A percentile compares a stretch with the other conserved stretches of the same genome.
Conservation (phyloP, 2,113 vertebrate species). For the Thinocorus orbignyianus region DNA sequence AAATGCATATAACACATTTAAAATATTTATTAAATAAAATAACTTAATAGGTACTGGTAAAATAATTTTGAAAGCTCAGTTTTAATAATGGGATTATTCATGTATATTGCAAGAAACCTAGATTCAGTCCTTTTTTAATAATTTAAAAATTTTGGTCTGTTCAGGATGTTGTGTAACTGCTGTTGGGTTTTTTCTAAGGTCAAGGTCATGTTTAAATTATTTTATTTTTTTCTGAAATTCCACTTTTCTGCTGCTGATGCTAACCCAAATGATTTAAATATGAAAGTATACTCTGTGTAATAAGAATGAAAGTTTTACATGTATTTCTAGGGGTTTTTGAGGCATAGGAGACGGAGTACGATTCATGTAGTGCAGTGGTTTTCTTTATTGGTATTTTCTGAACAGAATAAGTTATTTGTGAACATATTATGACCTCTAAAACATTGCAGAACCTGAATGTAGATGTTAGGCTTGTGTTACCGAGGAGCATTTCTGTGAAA, state of each 20-base stretch:
- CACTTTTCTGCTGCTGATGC: neutral
- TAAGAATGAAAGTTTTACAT: neutral
- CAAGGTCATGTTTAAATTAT: neutral
- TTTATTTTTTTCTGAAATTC: conserved; percentile 17
- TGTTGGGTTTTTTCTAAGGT: neutral
- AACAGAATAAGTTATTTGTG: neutral
- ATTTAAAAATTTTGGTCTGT: neutral
- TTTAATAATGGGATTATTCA: neutral
- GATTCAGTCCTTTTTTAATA: neutral
- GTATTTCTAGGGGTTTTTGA: neutral
- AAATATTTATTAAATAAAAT: neutral
- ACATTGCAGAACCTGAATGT: neutral
- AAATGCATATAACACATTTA: neutral
- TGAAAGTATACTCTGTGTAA: neutral
- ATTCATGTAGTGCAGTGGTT: neutral
- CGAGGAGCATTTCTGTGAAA: neutral
- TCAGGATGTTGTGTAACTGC: neutral
- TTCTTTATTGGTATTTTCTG: neutral
- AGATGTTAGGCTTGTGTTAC: neutral
- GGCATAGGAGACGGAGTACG: neutral
- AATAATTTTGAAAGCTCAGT: neutral
- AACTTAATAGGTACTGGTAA: neutral
- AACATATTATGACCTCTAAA: neutral
- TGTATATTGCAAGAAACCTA: neutral
- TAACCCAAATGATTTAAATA: neutral